Conservation (phyloP, 53 echinoderm and acorn worm species). For the Actinopyga echinites region DNA sequence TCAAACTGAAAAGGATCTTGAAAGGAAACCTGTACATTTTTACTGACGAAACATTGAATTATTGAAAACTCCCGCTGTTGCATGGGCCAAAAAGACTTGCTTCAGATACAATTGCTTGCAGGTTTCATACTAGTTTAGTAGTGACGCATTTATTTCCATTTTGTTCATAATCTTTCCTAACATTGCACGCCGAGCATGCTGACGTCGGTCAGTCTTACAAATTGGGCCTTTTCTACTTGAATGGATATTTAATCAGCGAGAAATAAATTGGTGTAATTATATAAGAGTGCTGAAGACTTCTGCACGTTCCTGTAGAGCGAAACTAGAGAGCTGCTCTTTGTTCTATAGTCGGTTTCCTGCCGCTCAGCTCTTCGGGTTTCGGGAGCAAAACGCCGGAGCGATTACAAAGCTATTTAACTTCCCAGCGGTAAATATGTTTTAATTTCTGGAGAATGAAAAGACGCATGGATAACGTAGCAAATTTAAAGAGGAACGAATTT, state of each 20-base stretch:
- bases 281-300: not conserved
- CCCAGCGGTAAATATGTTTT: slow-evolving; percentile 6
- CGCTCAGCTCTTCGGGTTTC: not conserved
- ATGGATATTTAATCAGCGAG: slow-evolving; percentile 9
- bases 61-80: no score
- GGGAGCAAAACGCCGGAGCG: not conserved
- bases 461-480: not conserved
- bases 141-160: no score
- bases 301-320: not conserved
- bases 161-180: no score
- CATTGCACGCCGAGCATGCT: no score
- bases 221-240: not conserved
- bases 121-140: no score
- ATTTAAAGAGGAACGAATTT: not conserved
- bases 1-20: no score
- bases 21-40: no score
- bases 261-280: slow-evolving; percentile 18
- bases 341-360: not conserved
- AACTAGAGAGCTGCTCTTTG: slow-evolving; percentile 9
- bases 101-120: no score
- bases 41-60: no score
- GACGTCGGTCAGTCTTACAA: not conserved
- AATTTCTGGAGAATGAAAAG: not conserved
- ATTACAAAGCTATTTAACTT: slow-evolving; percentile 20
- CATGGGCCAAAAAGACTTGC: no score